These are phyloP conservation scores for Peromyscus leucopus DNA, from an alignment of 2,113 vertebrate genomes.

Conservation along the genomic window DNA sequence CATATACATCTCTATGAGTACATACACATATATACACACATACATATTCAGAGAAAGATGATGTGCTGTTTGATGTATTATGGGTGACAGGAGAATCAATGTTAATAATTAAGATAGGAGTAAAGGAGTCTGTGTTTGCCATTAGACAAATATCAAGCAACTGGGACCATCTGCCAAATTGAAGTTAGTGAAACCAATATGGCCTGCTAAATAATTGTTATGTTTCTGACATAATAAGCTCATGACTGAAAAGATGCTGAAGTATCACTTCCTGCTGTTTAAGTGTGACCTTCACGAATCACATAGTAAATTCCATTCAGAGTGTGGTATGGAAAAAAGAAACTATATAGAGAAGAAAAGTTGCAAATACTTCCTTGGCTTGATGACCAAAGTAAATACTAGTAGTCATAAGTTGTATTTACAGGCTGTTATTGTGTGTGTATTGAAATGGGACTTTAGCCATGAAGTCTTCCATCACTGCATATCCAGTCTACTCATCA, in stretches of 20 bases:
- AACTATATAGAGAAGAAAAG: neutral
- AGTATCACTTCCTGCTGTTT: neutral
- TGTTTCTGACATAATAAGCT: neutral
- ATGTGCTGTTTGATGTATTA: neutral
- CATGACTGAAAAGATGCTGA: neutral
- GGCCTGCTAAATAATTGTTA: neutral
- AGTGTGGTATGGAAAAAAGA: neutral
- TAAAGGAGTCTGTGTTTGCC: neutral
- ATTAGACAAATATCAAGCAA: neutral
- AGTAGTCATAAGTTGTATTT: neutral
- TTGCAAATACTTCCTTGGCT: neutral
- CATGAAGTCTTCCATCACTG: neutral
- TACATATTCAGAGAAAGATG: accelerated
- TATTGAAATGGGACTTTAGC: neutral
- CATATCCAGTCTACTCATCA: neutral
- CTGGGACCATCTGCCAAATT: neutral
- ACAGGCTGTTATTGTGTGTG: neutral
- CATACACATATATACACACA: neutral
- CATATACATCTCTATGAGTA: neutral
- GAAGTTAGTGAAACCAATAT: neutral
- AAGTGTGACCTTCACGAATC: neutral
- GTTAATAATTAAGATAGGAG: too few relatives aligned
- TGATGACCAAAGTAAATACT: neutral
- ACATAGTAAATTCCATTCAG: neutral
- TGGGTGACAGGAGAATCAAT: neutral